phyloP scores from a whole-genome alignment of 2,113 vertebrate species.

The Dermatemys mawii region DNA sequence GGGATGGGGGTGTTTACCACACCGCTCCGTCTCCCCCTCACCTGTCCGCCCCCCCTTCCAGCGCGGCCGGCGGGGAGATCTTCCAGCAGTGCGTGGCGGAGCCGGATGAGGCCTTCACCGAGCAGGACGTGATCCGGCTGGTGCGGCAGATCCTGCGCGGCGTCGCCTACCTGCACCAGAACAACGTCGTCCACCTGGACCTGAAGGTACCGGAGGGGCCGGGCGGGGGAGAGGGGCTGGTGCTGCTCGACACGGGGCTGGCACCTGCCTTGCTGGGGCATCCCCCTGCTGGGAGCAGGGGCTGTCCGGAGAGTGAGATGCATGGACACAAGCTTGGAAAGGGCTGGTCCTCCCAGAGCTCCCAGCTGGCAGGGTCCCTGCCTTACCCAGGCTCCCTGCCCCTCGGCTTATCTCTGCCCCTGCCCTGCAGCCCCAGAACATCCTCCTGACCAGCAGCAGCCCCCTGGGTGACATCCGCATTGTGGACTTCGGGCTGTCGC shows the following conservation, averaged over 20 bases:
- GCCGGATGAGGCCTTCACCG: slow-evolving; percentile 84
- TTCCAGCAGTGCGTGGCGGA: slow-evolving; percentile 87
- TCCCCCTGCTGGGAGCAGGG: too few species aligned
- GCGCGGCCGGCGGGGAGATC: slow-evolving; percentile 86
- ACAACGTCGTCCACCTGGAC: slow-evolving; percentile 85
- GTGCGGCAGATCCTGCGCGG: slow-evolving; percentile 83
- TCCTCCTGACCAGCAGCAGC: slow-evolving; percentile 81
- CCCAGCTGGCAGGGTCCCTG: background rate
- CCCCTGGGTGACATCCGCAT: slow-evolving; percentile 86
- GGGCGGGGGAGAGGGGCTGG: too few species aligned
- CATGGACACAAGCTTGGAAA: background rate
- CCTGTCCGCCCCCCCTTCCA: slow-evolving; percentile 4
- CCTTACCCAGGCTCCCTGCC: background rate
- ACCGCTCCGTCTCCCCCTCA: background rate
- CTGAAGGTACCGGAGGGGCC: slow-evolving; percentile 77
- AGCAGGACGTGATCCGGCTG: slow-evolving; percentile 84
- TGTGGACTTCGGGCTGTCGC: slow-evolving; percentile 86
- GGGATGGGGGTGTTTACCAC: too few species aligned
- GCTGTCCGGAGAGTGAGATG: background rate
- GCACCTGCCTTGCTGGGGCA: background rate
- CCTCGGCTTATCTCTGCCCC: background rate
- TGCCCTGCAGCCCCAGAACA: slow-evolving; percentile 82
- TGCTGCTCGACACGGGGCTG: background rate
- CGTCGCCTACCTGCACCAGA: slow-evolving; percentile 81
- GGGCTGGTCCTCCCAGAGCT: background rate